Evolutionary conservation across 2,797 vertebrate species (phyloP).

Genomic region (Tokudaia muenninki): DNA sequence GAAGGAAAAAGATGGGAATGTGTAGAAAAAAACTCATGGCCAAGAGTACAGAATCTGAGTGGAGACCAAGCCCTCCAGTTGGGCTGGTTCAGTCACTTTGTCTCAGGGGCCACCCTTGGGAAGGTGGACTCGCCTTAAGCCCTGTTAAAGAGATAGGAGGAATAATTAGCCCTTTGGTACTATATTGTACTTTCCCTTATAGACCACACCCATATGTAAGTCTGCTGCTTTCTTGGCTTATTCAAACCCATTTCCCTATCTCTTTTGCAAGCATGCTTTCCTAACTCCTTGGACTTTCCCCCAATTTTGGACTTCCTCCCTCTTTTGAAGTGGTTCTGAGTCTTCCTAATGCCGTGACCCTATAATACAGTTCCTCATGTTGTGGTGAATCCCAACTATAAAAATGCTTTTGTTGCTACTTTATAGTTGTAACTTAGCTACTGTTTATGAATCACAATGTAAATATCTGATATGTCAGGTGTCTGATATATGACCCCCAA

Average conservation of each 20-base stretch:
- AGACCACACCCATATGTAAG: too few species aligned
- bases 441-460: background rate
- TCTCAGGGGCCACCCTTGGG: background rate
- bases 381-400: background rate
- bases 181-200: background rate
- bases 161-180: background rate
- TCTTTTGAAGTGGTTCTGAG: background rate
- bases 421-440: background rate
- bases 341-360: background rate
- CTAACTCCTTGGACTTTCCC: background rate
- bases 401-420: background rate
- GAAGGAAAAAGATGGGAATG: too few species aligned
- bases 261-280: background rate
- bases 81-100: background rate
- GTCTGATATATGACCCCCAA: background rate
- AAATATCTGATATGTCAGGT: background rate
- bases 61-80: background rate
- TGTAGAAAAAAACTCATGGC: background rate
- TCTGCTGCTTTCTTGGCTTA: background rate
- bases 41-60: background rate
- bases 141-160: background rate
- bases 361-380: background rate
- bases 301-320: background rate
- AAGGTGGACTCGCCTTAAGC: background rate
- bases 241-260: background rate